Percentiles rank a stretch among this genome's conserved stretches.
Evolutionary conservation across 1,140 invertebrate genomes (phyloP).

Genomic region (Aphelinus atriplicis): DNA sequence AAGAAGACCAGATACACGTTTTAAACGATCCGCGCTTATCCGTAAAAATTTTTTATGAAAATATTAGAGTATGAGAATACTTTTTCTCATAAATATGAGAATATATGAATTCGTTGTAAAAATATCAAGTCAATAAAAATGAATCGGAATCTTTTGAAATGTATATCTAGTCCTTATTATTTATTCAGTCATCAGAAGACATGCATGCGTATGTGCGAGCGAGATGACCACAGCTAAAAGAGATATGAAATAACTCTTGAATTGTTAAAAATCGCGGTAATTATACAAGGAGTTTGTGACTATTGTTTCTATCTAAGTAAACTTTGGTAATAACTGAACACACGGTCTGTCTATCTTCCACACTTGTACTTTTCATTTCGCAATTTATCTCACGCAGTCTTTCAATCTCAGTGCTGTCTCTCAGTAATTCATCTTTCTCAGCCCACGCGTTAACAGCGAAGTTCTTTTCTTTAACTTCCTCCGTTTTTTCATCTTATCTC

Average conservation of each 20-base stretch:
- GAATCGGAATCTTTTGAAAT: neutral
- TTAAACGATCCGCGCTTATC: neutral
- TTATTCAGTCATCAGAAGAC: neutral
- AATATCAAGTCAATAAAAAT: too few species aligned
- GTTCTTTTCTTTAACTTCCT: neutral
- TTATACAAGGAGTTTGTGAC: slow-evolving; percentile 1
- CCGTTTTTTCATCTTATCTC: neutral
- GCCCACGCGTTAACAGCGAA: neutral
- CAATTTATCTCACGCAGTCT: neutral
- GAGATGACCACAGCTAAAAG: neutral
- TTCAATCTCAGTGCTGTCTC: neutral
- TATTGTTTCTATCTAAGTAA: slow-evolving; percentile 42
- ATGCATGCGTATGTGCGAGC: slow-evolving; percentile 1
- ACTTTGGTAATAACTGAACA: slow-evolving; percentile 45
- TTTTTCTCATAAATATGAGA: too few species aligned
- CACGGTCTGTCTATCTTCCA: neutral
- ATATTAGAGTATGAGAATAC: neutral
- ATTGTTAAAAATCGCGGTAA: neutral
- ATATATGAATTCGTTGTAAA: too few species aligned
- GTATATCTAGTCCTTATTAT: neutral
- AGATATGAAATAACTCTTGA: slow-evolving; percentile 9
- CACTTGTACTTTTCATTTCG: slow-evolving; percentile 19
- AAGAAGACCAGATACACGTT: neutral
- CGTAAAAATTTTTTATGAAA: neutral
- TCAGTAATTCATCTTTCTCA: neutral